A percentile compares a stretch with the other conserved stretches of the same genome.
These are phyloP conservation scores for Dexiosoma caninum DNA, from an alignment of 2,888 invertebrate species.

Conservation along the genomic window DNA sequence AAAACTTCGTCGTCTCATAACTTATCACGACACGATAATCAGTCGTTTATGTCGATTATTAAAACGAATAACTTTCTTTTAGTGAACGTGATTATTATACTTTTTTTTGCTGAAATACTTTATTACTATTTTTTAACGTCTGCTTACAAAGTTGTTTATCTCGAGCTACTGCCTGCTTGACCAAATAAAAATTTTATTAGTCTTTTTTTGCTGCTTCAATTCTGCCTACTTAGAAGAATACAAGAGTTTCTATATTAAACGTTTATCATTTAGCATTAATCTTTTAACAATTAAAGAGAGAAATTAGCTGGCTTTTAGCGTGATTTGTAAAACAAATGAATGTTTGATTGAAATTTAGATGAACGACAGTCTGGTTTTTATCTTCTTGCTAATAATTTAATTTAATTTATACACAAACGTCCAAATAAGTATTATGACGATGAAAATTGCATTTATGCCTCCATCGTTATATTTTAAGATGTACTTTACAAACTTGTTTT, in stretches of 20 bases:
- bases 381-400: neutral
- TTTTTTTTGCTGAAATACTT: neutral
- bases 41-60: neutral
- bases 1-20: neutral
- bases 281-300: slow-evolving; percentile 50
- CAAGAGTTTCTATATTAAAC: slow-evolving; percentile 22
- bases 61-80: slow-evolving; percentile 20
- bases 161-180: slow-evolving; percentile 1
- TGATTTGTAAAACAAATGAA: neutral
- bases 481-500: neutral
- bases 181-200: slow-evolving; percentile 34
- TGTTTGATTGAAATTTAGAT: neutral
- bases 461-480: neutral
- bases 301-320: slow-evolving; percentile 42
- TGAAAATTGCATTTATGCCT: neutral
- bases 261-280: slow-evolving; percentile 52
- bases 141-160: neutral
- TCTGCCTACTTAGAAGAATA: slow-evolving; percentile 1
- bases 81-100: neutral
- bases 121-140: neutral
- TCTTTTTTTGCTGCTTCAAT: neutral
- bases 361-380: neutral
- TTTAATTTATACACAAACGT: neutral
- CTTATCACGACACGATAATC: neutral
- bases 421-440: neutral